Base-by-base conservation (phyloP, 2,113 vertebrate genomes). In the Rutilus rutilus region DNA sequence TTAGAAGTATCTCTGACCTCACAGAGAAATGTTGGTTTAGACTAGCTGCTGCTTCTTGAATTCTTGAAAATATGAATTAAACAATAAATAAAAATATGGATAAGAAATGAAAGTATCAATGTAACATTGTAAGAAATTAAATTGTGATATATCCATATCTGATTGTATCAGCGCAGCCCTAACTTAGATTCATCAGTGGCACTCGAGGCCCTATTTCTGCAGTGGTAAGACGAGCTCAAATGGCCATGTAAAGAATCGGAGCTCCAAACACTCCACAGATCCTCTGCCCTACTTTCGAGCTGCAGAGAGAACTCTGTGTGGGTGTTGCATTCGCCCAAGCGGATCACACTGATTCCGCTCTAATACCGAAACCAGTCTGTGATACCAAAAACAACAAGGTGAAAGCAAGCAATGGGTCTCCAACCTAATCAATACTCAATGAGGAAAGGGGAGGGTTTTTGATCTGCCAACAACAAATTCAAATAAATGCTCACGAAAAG, bases 251-350 rank as follows among this genome's bases (percentile, higher is more conserved):
- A 17, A 71, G 33, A 86, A 71, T 50, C 54, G 10, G 33, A 60
- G 39, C 78, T 81, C 54, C 45, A 79, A 73, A 60, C 52, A 42
- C 78, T 86, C 17, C 36, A 21, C 67, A 39, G 45, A 27, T 75
- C 79, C 69, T 23, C 42, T 14, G 85, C 50, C 65, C 84, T 86
- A 84, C 75, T 80, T 88, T 79, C 19, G 19, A 21, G 62, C 79
- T 45, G 57, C 57, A 78, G 21, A 64, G 50, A 81, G 23, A 84
- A 42, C 45, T 27, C 78, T 69, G 80, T 82, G 87, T 85, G 65
- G 84, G 84, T 59, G 65, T 77, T 82, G 23, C 54, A 45, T 78
- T 47, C 47, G 60, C 59, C 25, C 8, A 39, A 73, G 59, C 54
- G 59, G 78, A 88, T 84, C 69, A 45, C 42, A 71, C 80, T 25